Evolutionary conservation across 2,888 invertebrate genomes (phyloP).

Genomic region (Dolichomitus sp.): DNA sequence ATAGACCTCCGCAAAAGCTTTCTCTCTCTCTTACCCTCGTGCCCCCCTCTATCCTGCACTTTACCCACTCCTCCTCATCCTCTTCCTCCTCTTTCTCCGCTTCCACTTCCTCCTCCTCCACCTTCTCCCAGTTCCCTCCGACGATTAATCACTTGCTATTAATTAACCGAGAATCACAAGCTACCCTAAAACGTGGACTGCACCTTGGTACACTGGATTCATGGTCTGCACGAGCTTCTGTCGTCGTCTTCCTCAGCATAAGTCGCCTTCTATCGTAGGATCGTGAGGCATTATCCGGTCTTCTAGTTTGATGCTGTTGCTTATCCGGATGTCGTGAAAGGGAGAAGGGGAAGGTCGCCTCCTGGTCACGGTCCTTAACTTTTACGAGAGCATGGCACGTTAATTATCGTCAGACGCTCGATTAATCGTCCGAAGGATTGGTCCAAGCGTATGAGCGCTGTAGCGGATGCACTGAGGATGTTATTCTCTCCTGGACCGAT

Average conservation of each 20-base stretch:
- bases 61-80: conserved; percentile 1
- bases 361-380: conserved; percentile 80
- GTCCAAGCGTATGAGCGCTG: neutral
- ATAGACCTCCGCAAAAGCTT: conserved; percentile 38
- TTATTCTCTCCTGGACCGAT: conserved; percentile 11
- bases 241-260: neutral
- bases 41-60: conserved; percentile 19
- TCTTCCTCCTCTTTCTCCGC: neutral
- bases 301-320: conserved; percentile 29
- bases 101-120: neutral
- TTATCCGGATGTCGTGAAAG: conserved; percentile 39
- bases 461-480: too few relatives aligned
- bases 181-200: conserved; percentile 33
- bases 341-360: conserved; percentile 69
- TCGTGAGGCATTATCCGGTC: conserved; percentile 25
- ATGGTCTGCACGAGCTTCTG: neutral
- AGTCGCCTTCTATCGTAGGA: conserved; percentile 19
- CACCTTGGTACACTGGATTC: conserved; percentile 9
- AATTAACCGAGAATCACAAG: conserved; percentile 81
- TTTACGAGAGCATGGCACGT: conserved; percentile 77
- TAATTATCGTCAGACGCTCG: conserved; percentile 77
- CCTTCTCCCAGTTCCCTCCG: conserved; percentile 61
- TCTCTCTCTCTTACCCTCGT: conserved; percentile 4
- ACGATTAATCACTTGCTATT: conserved; percentile 84
- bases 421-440: conserved; percentile 61